Conservation (phyloP, 2,113 vertebrate species). For the Sminthopsis crassicaudata region DNA sequence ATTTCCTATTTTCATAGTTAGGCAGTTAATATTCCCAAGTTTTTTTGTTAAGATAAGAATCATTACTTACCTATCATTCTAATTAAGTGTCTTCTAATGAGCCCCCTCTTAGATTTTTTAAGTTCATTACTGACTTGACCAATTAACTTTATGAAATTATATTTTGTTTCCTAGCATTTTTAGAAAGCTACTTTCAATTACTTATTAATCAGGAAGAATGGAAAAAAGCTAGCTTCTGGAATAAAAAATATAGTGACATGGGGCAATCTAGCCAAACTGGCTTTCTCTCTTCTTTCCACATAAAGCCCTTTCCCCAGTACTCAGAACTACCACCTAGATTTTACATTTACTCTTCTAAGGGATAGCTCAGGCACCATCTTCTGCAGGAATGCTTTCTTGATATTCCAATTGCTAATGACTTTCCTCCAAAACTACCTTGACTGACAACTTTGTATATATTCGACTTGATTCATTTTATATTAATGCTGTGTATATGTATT, state of each 20-base stretch:
- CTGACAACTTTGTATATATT: not conserved
- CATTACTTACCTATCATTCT: conserved; percentile 60
- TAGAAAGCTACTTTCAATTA: not conserved
- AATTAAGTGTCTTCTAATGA: conserved; percentile 30
- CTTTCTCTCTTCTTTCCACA: not conserved
- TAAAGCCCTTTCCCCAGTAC: not conserved
- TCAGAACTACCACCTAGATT: not conserved
- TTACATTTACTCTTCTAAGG: not conserved
- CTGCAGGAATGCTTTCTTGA: not conserved
- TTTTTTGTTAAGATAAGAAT: conserved; percentile 6
- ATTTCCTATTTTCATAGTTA: not conserved
- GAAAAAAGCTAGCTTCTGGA: not conserved
- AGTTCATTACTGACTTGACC: not conserved
- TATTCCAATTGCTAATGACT: not conserved
- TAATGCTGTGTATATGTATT: not conserved
- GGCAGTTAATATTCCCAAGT: not conserved
- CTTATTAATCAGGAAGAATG: not conserved
- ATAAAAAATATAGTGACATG: not conserved
- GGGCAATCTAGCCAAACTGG: not conserved
- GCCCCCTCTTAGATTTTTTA: not conserved
- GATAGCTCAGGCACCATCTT: not conserved
- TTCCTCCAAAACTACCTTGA: not conserved
- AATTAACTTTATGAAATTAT: not conserved
- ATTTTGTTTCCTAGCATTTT: not conserved
- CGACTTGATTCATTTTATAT: not conserved